Evolutionary conservation across 1,140 invertebrate genomes (phyloP), one percentile per base, ranked within the genome.

Genomic region (Drosophila nigromelanica): DNA sequence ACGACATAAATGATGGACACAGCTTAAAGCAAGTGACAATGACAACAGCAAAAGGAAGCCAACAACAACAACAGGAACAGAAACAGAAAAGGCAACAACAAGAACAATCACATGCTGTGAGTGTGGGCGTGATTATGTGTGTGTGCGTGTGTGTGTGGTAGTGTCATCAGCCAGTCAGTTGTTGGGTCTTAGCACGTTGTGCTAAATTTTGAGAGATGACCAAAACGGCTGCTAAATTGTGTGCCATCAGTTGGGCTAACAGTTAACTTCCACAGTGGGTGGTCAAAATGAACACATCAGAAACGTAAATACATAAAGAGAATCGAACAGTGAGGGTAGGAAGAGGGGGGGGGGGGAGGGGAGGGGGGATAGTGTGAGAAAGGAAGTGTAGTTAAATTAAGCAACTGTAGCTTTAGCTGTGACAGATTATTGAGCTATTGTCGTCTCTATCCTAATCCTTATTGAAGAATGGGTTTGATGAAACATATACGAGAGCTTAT

Each of bases 131-230:
- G 43, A 5, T 18, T 56, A 37, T 67, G 14, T n/a, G 37, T 43
- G 47, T 47, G 21, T 62, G 33, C 59, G 59, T 43, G 45, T 33
- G 12, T 52, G 48, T 43, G 10, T 68, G 60, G 42, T 64, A 80
- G 61, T 79, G 76, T 76, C 79, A 82, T 78, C 80, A 59, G 54
- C 14, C 37, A 59, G 58, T 6, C 37, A 59, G 58, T 6, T 6
- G 45, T 27, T 45, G 67, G 43, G 58, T 69, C 56, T 56, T 76
- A 60, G 27, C 66, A 71, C 50, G 47, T 69, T 71, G 66, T 78
- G 71, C 74, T 76, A 78, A 86, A 87, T 76, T 86, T 87, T 86
- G 82, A 87, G 68, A 82, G 82, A 86, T 87, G 82, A 66, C 78
- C 74, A 78, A 86, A 86, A 73, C 66, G 74, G 80, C 63, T 76